Conservation (phyloP, 2,797 vertebrate genomes). For the Phataginus tetradactyla region DNA sequence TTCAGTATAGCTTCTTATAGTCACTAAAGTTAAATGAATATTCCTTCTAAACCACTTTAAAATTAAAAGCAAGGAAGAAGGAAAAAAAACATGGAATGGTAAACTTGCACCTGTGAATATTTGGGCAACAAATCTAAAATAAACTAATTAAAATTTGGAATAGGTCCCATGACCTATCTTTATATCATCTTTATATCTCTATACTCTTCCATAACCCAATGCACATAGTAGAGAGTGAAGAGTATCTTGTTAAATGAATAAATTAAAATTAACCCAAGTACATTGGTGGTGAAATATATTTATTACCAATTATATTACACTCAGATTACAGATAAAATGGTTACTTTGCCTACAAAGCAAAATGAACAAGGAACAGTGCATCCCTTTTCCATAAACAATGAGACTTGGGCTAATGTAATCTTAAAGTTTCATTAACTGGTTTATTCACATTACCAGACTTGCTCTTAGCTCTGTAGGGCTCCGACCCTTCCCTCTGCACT, state of each 20-base stretch:
- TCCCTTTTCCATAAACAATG: background rate
- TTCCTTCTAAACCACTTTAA: background rate
- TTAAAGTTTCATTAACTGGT: background rate
- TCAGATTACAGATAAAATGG: background rate
- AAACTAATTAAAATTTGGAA: background rate
- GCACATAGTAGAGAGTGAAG: background rate
- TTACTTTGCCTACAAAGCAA: background rate
- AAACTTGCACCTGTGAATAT: background rate
- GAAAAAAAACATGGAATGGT: background rate
- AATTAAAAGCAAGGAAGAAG: background rate
- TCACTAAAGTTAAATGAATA: background rate
- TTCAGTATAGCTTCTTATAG: background rate
- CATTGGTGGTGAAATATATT: background rate
- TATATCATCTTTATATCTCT: background rate
- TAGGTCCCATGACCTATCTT: background rate
- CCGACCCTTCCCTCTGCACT: background rate
- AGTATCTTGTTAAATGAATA: background rate
- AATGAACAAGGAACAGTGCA: background rate
- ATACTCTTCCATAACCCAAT: background rate
- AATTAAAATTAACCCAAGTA: background rate
- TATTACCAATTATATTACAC: background rate
- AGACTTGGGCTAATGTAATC: accelerated
- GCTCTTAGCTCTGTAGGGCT: background rate
- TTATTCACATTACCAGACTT: background rate
- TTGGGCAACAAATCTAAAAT: background rate